Evolutionary conservation across 2,797 vertebrate genomes (phyloP).

Genomic region (Schizothorax lantsangensis): DNA sequence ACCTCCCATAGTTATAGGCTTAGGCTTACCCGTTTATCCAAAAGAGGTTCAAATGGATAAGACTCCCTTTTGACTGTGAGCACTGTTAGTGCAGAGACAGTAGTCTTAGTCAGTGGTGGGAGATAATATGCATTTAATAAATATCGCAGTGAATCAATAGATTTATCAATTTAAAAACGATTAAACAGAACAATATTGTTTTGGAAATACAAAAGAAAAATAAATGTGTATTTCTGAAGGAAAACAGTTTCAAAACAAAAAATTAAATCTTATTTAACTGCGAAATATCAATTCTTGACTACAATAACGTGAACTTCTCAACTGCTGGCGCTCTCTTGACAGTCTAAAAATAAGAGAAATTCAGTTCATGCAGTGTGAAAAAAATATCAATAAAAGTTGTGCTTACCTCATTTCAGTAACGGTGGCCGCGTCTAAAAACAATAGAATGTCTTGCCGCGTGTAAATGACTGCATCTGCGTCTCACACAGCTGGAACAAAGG

Average conservation of each 20-base stretch:
- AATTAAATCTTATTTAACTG: background rate
- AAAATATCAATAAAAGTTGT: slow-evolving; percentile 49
- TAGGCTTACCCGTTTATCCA: slow-evolving; percentile 70
- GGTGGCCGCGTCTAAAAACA: background rate
- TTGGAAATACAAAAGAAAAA: background rate
- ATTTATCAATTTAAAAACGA: background rate
- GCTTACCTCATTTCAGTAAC: slow-evolving; percentile 20
- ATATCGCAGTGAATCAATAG: background rate
- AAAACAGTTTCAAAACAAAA: background rate
- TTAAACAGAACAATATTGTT: background rate
- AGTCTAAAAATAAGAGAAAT: background rate
- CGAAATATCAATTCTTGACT: background rate
- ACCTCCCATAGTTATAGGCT: background rate
- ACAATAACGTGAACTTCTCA: background rate
- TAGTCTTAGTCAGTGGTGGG: background rate
- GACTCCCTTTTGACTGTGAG: background rate
- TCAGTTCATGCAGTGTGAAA: background rate
- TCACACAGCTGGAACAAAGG: slow-evolving; percentile 18
- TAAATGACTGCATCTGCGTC: slow-evolving; percentile 4
- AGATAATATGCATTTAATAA: background rate
- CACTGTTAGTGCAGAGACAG: background rate
- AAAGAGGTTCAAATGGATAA: slow-evolving; percentile 68
- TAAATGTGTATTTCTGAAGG: background rate
- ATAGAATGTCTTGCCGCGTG: background rate
- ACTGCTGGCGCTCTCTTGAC: background rate